A percentile compares a stretch with the other conserved stretches of the same genome.
These are phyloP conservation scores for Pipra filicauda DNA, from an alignment of 2,113 vertebrate genomes.

Conservation along the genomic window DNA sequence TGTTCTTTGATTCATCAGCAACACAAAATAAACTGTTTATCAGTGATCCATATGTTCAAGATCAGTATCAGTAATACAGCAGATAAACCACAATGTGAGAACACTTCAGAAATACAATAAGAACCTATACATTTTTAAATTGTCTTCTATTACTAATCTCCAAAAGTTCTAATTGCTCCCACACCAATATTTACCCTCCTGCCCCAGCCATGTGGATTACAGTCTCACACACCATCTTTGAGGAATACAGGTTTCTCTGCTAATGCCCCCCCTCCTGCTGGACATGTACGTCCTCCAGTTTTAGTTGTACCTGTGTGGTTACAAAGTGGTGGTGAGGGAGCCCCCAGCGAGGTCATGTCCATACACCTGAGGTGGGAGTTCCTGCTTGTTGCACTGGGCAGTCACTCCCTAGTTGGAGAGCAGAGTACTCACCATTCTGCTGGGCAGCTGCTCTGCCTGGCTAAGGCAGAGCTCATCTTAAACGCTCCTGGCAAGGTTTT, in stretches of 20 bases:
- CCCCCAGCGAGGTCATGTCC: accelerated
- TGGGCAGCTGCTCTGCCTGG: neutral
- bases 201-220: neutral
- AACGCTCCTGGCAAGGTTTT: neutral
- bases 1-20: neutral
- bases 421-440: neutral
- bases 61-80: neutral
- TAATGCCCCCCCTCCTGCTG: neutral
- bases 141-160: neutral
- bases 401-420: neutral
- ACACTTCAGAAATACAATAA: neutral
- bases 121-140: neutral
- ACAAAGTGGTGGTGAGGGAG: neutral
- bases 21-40: neutral
- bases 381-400: neutral
- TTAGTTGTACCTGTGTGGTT: neutral
- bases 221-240: neutral
- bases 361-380: no score
- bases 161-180: neutral
- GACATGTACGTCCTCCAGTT: neutral
- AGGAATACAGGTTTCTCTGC: neutral
- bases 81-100: neutral
- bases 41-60: neutral
- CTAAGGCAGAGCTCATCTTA: neutral
- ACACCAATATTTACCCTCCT: neutral